Evolutionary conservation across 2,797 vertebrate genomes (phyloP).

Genomic region (Mormyrus hasselquistii): DNA sequence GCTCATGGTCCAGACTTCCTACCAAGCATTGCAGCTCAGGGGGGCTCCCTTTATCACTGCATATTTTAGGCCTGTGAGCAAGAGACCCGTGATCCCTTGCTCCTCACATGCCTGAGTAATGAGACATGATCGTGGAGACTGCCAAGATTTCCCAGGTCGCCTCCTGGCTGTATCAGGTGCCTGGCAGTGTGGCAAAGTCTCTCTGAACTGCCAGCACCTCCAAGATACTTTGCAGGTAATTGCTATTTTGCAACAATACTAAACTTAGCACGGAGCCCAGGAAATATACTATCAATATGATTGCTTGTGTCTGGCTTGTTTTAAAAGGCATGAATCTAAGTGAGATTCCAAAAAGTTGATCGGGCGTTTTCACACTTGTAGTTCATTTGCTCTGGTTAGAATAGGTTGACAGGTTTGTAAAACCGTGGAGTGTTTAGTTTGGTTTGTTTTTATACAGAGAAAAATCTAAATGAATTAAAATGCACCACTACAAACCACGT

Average conservation of each 20-base stretch:
- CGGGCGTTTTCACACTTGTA: background rate
- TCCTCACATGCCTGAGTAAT: background rate
- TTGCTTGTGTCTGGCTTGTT: background rate
- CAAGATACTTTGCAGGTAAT: background rate
- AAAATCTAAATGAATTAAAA: background rate
- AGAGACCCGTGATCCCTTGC: background rate
- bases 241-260: background rate
- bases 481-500: background rate
- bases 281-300: background rate
- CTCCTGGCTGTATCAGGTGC: conserved; percentile 13
- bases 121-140: conserved; percentile 5
- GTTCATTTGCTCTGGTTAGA: background rate
- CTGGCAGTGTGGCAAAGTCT: conserved; percentile 11
- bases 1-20: background rate
- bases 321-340: background rate
- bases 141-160: conserved; percentile 23
- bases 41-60: background rate
- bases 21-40: background rate
- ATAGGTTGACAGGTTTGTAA: background rate
- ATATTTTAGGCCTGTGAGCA: background rate
- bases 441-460: background rate
- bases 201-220: background rate
- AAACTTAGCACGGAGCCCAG: background rate
- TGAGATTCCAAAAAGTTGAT: background rate
- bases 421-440: background rate